phyloP scores from a whole-genome alignment of 1,140 invertebrate species.

The Sycophila sp. region DNA sequence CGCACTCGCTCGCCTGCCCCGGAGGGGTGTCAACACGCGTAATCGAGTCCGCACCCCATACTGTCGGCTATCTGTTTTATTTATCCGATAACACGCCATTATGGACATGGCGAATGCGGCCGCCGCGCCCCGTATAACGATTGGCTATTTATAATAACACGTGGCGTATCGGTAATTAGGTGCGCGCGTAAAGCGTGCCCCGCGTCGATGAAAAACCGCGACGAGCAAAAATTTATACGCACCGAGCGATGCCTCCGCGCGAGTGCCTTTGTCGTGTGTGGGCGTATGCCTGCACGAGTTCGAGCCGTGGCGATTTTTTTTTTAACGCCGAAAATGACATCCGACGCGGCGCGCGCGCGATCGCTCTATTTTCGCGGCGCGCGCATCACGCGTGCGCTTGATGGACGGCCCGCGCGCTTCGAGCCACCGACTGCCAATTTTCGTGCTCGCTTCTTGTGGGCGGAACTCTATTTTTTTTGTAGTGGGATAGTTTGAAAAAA shows the following conservation, averaged over 20 bases:
- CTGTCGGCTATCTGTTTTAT: slow-evolving; percentile 59
- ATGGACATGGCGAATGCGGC: slow-evolving; percentile 60
- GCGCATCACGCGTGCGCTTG: too few species aligned
- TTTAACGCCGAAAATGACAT: not conserved
- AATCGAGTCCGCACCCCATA: slow-evolving; percentile 54
- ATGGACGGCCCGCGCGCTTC: too few species aligned
- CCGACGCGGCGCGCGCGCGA: not conserved
- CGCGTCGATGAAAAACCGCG: not conserved
- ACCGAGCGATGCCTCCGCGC: not conserved
- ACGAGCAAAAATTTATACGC: not conserved
- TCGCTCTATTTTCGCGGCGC: not conserved
- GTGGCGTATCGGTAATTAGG: slow-evolving; percentile 65
- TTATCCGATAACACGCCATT: slow-evolving; percentile 67
- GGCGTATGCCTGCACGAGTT: too few species aligned
- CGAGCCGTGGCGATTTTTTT: too few species aligned
- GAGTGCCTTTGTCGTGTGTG: not conserved
- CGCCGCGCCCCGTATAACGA: slow-evolving; percentile 58
- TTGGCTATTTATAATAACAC: slow-evolving; percentile 67
- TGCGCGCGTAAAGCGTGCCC: slow-evolving; percentile 47
- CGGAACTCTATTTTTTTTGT: too few species aligned
- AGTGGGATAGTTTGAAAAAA: too few species aligned
- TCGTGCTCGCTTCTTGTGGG: too few species aligned
- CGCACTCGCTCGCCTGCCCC: not conserved
- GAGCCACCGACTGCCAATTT: too few species aligned
- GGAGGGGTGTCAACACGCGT: slow-evolving; percentile 50